Conservation (phyloP, 2,113 vertebrate species). For the Alethe diademata region DNA sequence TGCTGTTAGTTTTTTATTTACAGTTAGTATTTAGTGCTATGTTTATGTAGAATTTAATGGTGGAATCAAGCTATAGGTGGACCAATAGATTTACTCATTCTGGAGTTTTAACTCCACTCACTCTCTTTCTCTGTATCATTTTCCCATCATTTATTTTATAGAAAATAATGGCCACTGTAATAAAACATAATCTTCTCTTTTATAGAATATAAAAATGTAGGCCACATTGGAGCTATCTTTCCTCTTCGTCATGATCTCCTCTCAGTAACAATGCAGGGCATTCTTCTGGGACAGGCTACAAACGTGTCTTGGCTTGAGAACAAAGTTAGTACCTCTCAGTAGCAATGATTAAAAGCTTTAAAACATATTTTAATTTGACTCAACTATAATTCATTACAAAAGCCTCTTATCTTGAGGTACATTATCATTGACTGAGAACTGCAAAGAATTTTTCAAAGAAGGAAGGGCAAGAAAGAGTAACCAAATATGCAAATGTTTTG, state of each 20-base stretch:
- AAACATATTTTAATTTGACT: slow-evolving; percentile 33
- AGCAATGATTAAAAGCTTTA: slow-evolving; percentile 26
- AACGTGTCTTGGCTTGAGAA: not conserved
- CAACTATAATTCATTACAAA: not conserved
- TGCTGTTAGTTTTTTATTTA: not conserved
- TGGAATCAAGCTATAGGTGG: not conserved
- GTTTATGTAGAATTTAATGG: not conserved
- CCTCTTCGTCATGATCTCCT: not conserved
- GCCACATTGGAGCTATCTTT: not conserved
- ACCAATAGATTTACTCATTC: not conserved
- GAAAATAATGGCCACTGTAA: not conserved
- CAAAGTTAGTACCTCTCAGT: not conserved
- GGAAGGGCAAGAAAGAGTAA: not conserved
- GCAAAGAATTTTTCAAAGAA: not conserved
- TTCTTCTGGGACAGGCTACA: not conserved
- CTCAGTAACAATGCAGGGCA: not conserved
- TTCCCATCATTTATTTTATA: not conserved
- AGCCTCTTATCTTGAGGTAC: slow-evolving; percentile 2
- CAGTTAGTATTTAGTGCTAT: not conserved
- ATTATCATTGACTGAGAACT: not conserved
- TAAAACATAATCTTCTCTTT: not conserved
- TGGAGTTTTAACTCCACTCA: not conserved
- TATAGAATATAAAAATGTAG: not conserved
- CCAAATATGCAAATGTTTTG: not conserved
- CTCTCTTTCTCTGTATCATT: not conserved